A percentile compares a stretch with the other conserved stretches of the same genome.
phyloP scores from a whole-genome alignment of 2,888 invertebrate species.

The Gymnosoma rotundatum region DNA sequence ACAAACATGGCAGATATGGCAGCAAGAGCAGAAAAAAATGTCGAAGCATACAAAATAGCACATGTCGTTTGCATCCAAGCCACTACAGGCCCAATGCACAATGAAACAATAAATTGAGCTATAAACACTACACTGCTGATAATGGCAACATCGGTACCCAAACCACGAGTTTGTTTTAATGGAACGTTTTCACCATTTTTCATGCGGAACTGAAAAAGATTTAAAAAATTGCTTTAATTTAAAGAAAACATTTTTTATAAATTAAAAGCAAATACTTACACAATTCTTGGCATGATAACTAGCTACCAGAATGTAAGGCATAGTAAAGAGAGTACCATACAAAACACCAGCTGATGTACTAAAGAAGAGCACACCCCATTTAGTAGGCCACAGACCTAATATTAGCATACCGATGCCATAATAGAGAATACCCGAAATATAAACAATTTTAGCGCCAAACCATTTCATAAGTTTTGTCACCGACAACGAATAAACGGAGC shows the following conservation, averaged over 20 bases:
- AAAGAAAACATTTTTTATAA: background rate
- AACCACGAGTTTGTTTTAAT: conserved; percentile 80
- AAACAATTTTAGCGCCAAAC: conserved; percentile 79
- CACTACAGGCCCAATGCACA: conserved; percentile 80
- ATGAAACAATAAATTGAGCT: conserved; percentile 81
- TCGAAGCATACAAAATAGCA: conserved; percentile 81
- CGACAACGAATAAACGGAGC: conserved; percentile 81
- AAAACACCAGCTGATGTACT: conserved; percentile 82
- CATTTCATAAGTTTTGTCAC: conserved; percentile 81
- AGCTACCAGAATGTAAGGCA: conserved; percentile 82
- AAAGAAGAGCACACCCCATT: conserved; percentile 80
- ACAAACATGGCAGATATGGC: conserved; percentile 81
- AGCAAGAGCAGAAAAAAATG: conserved; percentile 79
- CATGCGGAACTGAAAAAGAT: conserved; percentile 77
- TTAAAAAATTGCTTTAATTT: background rate
- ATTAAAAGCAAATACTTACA: conserved; percentile 75
- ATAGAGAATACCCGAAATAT: conserved; percentile 80
- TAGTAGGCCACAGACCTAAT: conserved; percentile 81
- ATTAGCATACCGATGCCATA: conserved; percentile 82
- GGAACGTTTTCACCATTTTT: conserved; percentile 80
- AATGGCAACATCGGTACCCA: conserved; percentile 82
- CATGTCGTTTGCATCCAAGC: conserved; percentile 79
- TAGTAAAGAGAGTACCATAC: conserved; percentile 82
- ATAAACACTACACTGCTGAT: conserved; percentile 82
- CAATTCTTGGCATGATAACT: conserved; percentile 82